Evolutionary conservation across 2,797 vertebrate genomes (phyloP).

Genomic region (Salarias fasciatus): DNA sequence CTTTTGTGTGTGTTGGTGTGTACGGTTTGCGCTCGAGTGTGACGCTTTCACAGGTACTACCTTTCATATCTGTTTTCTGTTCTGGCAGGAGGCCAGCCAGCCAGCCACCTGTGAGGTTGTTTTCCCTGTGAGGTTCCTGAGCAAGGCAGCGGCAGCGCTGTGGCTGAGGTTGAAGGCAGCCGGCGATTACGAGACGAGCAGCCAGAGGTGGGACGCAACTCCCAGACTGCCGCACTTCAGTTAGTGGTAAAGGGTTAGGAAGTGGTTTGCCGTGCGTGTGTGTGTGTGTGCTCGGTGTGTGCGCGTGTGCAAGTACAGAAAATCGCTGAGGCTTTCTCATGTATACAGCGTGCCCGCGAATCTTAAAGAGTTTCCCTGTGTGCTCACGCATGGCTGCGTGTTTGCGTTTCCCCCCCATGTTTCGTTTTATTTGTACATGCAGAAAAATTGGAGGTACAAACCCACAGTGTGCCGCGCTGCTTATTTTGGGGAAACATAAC

Average conservation of each 20-base stretch:
- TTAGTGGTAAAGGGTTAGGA: constrained; percentile 76
- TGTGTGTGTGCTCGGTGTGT: constrained; percentile 31
- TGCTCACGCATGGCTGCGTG: constrained; percentile 54
- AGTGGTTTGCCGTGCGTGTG: constrained; percentile 76
- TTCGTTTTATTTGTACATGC: constrained; percentile 80
- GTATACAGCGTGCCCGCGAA: constrained; percentile 37
- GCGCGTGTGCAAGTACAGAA: constrained; percentile 55
- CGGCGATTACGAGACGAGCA: constrained; percentile 66
- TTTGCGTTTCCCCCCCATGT: constrained; percentile 62
- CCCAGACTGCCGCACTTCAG: constrained; percentile 69
- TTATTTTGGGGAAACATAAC: constrained; percentile 80
- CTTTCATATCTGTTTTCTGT: constrained; percentile 73
- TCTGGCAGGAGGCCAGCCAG: constrained; percentile 70
- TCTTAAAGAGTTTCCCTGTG: constrained; percentile 52
- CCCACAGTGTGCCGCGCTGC: constrained; percentile 61
- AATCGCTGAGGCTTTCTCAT: constrained; percentile 66
- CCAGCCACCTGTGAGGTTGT: constrained; percentile 74
- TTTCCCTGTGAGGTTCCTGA: constrained; percentile 72
- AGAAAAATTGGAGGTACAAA: constrained; percentile 76
- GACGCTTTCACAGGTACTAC: constrained; percentile 71
- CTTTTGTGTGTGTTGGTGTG: constrained; percentile 61
- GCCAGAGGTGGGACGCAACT: constrained; percentile 66
- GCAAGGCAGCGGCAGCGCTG: constrained; percentile 66
- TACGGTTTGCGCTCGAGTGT: constrained; percentile 64
- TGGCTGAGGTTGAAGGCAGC: constrained; percentile 61